These are phyloP conservation scores for Anableps anableps DNA, from an alignment of 2,797 vertebrate species.

Conservation along the genomic window DNA sequence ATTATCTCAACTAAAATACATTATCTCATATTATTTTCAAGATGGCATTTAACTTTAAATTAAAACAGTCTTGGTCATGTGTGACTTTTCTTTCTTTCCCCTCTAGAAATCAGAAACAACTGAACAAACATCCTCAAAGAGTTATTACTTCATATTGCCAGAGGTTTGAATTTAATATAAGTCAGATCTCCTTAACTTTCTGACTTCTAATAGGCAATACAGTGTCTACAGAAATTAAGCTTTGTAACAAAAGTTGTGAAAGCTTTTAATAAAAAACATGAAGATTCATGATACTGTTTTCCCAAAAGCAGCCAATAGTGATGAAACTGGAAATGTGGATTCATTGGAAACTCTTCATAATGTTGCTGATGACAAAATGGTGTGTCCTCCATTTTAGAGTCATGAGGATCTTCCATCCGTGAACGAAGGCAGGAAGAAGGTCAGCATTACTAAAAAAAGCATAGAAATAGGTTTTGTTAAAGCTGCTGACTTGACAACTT, in stretches of 20 bases:
- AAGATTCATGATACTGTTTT: neutral
- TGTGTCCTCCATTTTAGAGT: neutral
- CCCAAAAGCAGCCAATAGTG: neutral
- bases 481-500: slow-evolving; percentile 56
- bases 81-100: neutral
- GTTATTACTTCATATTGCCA: neutral
- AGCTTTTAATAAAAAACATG: neutral
- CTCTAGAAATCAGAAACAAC: neutral
- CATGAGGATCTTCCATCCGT: neutral
- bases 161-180: neutral
- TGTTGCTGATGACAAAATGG: neutral
- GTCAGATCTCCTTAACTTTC: neutral
- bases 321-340: neutral
- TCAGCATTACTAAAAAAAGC: slow-evolving; percentile 16
- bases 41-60: neutral
- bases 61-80: slow-evolving; percentile 1
- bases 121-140: slow-evolving; percentile 1
- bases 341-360: neutral
- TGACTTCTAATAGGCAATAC: neutral
- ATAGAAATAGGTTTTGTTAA: slow-evolving; percentile 3
- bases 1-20: neutral
- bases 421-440: neutral
- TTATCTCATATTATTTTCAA: neutral
- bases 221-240: neutral
- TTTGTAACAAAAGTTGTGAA: neutral